Evolutionary conservation across 1,140 invertebrate species (phyloP), one percentile per base, ranked within the genome.

Genomic region (Zaprionus tsacasi): DNA sequence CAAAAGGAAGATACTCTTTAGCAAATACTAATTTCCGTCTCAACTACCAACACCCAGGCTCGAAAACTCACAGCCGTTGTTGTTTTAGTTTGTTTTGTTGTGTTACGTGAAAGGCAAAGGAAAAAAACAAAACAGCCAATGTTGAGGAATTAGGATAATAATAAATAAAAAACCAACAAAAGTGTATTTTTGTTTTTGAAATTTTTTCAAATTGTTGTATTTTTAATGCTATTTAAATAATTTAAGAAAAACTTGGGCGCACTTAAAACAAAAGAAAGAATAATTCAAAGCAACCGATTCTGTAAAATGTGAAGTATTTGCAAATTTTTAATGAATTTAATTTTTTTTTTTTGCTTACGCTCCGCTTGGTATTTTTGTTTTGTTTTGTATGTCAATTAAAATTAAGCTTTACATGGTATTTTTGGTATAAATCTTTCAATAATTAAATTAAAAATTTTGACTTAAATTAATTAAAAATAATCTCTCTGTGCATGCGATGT

Each of bases 391-490:
- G 12, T 76, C 66, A 81, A 88, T 82, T 88, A 88, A 73, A 76
- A 88, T 83, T 88, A 88, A 89, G 57, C 85, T 88, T 88, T 88
- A 88, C 85, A 88, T 88, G 81, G 83, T 88, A 88, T 88, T 88
- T 88, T 88, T 88, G 83, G 83, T 88, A 88, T 88, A 88, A 88
- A 89, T 88, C 85, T 80, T 88, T 88, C 77, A 70, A 83, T 83
- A 83, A 89, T 89, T 88, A 88, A 88, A 89, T 83, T 88, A 78
- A 83, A 82, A 82, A 78, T 74, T 87, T 79, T 72, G 77, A 78
- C 83, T 88, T 85, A 88, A 71, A 40, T 63, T 81, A 74, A 81
- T 38, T 89, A 81, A 76, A 81, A 78, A 88, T 87, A 88, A 87
- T 88, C 66, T 87, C 79, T 70, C 70, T 58, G 57, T 57, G 61